Evolutionary conservation across 2,797 vertebrate genomes (phyloP), one percentile per base, ranked within the genome.

Genomic region (Manis pentadactyla): DNA sequence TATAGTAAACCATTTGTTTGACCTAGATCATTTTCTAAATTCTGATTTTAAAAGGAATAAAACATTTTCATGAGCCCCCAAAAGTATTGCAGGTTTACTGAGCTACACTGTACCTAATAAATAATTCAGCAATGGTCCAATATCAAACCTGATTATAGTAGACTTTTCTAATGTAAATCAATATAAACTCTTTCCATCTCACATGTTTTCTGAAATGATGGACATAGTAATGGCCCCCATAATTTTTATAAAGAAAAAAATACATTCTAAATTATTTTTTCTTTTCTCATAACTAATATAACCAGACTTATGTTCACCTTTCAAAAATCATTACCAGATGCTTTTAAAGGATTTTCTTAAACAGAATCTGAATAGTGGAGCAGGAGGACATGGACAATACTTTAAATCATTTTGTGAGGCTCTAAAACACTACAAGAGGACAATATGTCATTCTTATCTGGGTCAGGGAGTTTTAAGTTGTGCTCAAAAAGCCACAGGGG

Each of bases 301-400:
- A 78, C 31, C 75, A 93, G 74, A 84, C n/a, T 88, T 73, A 78
- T 27, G 55, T 46, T 78, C 39, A 85, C 27, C 12, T 46, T 90
- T 92, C 77, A 85, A 82, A 92, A 73, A 59, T 66, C 61, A 82
- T 77, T 92, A 61, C 13, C 6, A 69, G 49, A 61, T 49, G 29
- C 51, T 87, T 96, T 91, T 57, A 91, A 92, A 74, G 93, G 23
- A 81, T 78, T 61, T 61, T 11, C 34, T 93, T 88, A 86, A 92
- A 90, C 59, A 51, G 39, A 88, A 39, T 29, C 13, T 71, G 39
- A 88, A 66, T 64, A n/a, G n/a, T 64, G 57, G 93, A 31, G 42
- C 11, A 95, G 39, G 78, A 49, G 53, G 51, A 55, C 53, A 53
- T 19, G 78, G 39, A 64, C 1, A 37, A 37, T 53, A 63, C 14